A percentile compares a stretch with the other conserved stretches of the same genome.
Evolutionary conservation across 2,113 vertebrate genomes (phyloP).

Genomic region (Eretmochelys imbricata): DNA sequence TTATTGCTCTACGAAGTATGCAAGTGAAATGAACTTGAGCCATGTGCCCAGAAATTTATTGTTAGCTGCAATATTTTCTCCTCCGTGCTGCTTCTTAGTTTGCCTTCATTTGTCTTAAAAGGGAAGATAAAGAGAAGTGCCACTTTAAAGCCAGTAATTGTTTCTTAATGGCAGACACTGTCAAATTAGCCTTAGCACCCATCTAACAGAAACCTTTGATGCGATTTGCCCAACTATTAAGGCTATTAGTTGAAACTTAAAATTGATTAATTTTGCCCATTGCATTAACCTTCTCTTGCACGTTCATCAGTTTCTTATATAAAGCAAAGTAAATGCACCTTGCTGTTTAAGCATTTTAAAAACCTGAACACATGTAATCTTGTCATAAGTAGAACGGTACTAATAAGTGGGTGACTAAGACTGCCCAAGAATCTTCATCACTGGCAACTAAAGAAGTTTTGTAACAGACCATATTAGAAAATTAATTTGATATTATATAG

Average conservation of each 20-base stretch:
- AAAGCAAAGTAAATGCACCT: constrained; percentile 60
- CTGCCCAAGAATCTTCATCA: constrained; percentile 40
- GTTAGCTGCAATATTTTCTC: constrained; percentile 1
- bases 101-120: constrained; percentile 52
- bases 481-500: constrained; percentile 37
- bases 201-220: constrained; percentile 67
- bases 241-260: constrained; percentile 62
- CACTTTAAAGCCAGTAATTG: constrained; percentile 64
- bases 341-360: constrained; percentile 52
- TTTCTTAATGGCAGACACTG: constrained; percentile 61
- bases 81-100: constrained; percentile 32
- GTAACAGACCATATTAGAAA: constrained; percentile 52
- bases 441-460: constrained; percentile 36
- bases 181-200: constrained; percentile 66
- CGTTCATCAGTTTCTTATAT: constrained; percentile 54
- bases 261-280: constrained; percentile 74
- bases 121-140: constrained; percentile 20
- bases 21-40: constrained; percentile 29
- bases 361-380: constrained; percentile 21
- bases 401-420: constrained; percentile 36
- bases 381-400: constrained; percentile 47
- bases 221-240: constrained; percentile 65
- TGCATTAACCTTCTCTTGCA: constrained; percentile 72
- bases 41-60: constrained; percentile 6
- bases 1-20: neutral